Evolutionary conservation across 2,888 invertebrate genomes (phyloP), one percentile per base, ranked within the genome.

Genomic region (Zaprionus bogoriensis): DNA sequence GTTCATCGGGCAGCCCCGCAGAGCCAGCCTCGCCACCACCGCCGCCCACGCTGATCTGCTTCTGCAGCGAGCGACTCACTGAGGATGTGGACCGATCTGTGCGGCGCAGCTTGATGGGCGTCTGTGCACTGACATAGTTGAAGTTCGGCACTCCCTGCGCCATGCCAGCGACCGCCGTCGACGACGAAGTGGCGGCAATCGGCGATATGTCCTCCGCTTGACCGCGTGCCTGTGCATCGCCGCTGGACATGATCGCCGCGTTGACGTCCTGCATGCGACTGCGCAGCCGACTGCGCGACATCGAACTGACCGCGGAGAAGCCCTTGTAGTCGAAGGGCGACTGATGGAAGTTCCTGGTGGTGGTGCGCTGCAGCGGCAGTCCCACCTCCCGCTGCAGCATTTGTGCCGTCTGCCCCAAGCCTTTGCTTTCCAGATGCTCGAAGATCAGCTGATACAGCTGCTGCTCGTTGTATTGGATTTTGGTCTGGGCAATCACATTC

Each of bases 401-500:
- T 0, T 93, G 91, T 0, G 98, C 98, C 10, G 96, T 94, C 51
- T 95, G 95, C 0, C 88, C 62, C 47, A 96, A 92, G 0, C 96
- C 98, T 80, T 96, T 95, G 2, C 94, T 93, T 27, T 94, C 89
- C 51, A 99, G 92, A 92, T 99, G 98, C 57, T 96, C 95, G 86
- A 97, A 95, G 44, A 99, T 98, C 9, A 99, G 92, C 89, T 98
- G 97, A 75, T 98, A 93, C 28, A 99, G 92, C 90, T 99, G 98
- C 41, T 95, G 94, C 89, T 98, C 97, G 91, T 98, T 97, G 92
- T 96, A 99, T 87, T 95, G 95, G 63, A 99, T 99, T 69, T 96
- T 95, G 0, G 99, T 99, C 91, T 98, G 98, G 0, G 98, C 98
- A 0, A 99, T 98, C 41, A 99, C 97, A 91, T 97, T 97, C 0